Conservation (phyloP, 2,888 invertebrate species). For the Polietes domitor region DNA sequence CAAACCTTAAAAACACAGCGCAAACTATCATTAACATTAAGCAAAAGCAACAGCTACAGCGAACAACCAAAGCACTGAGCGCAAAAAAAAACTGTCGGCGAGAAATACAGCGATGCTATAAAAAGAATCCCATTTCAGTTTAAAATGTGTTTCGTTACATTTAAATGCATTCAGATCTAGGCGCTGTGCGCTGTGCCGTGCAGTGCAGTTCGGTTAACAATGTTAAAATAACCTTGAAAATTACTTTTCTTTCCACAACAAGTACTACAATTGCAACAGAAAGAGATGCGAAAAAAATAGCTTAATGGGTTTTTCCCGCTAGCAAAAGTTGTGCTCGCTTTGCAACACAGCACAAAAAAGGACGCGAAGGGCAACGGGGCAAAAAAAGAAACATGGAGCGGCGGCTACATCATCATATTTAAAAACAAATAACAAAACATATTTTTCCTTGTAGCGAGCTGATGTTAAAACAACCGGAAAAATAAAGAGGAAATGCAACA, state of each 20-base stretch:
- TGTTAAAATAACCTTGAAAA: constrained; percentile 61
- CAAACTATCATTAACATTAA: constrained; percentile 38
- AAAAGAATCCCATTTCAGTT: constrained; percentile 14
- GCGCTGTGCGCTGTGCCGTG: too few relatives aligned
- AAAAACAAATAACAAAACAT: constrained; percentile 23
- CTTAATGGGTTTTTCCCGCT: neutral
- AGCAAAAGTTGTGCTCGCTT: neutral
- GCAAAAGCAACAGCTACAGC: constrained; percentile 9
- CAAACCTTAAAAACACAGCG: constrained; percentile 26
- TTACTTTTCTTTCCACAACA: constrained; percentile 30
- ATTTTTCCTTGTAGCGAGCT: constrained; percentile 19
- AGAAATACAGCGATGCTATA: neutral
- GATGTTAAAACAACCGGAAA: constrained; percentile 60
- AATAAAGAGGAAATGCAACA: constrained; percentile 52
- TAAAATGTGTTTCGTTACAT: constrained; percentile 15
- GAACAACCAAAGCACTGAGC: neutral
- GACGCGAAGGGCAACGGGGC: neutral
- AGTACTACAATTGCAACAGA: neutral
- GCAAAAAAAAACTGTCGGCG: neutral
- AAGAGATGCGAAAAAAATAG: neutral
- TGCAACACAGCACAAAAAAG: neutral
- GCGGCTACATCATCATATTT: constrained; percentile 7
- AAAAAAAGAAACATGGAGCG: neutral
- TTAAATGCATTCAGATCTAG: constrained; percentile 28
- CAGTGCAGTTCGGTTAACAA: constrained; percentile 25